Base-by-base conservation (phyloP, 2,888 invertebrate genomes). In the Agrochola macilenta region DNA sequence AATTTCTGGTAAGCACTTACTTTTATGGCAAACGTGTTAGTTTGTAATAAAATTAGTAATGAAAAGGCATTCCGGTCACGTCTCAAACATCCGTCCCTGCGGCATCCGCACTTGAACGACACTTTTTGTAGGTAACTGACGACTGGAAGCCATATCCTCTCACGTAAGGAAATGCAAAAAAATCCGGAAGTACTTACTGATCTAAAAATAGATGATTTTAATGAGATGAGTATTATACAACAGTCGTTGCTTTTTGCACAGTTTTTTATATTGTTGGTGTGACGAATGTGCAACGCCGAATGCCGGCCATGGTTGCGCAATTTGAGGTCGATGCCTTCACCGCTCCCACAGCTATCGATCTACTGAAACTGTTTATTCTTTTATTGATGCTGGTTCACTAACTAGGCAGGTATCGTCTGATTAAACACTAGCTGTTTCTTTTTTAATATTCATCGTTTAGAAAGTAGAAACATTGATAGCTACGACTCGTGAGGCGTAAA, bases 241-340 rank as follows among this genome's bases (percentile, higher is more conserved):
- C 66, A 72, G 78, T 83, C 66, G 74, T 73, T 69, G 30, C 65
- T 83, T 87, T 89, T 87, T 88, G 78, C 75, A 76, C 35, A 71
- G 75, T 61, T 83, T 89, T 84, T 84, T 81, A 49, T 78, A 76
- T 71, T 74, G 80, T 85, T 83, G 84, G 84, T 88, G 88, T 91
- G 87, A 90, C 88, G 89, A 91, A 92, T 90, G 89, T 90, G 91
- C 90, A 89, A 87, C 88, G 52, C 69, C 69, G 89, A 89, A 90
- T 88, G 82, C 78, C 84, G 89, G 86, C 86, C 85, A 85, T 84
- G 77, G 90, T 95, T 95, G 91, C 94, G 93, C 90, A 95, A 95
- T 89, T 73, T 79, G 92, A 92, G 95, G 95, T 95, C 95, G 93
- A 93, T 93, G 94, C 89, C 94, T 90, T 89, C 87, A 81, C 86